Percentiles rank a stretch among this genome's conserved stretches.
These are phyloP conservation scores for Teleogryllus occipitalis DNA, from an alignment of 1,140 invertebrate genomes.

Conservation along the genomic window DNA sequence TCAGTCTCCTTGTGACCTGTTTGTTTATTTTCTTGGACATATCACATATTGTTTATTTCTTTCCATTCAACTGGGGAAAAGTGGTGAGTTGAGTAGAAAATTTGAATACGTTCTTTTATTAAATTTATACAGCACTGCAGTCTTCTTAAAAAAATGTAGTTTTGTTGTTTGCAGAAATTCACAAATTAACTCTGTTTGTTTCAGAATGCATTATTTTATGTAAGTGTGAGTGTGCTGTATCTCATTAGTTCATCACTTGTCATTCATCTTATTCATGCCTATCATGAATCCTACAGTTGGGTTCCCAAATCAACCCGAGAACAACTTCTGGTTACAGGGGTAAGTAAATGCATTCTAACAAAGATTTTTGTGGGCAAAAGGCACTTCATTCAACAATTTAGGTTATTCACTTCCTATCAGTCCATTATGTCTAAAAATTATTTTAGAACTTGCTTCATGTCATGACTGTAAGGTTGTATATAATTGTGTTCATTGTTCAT, in stretches of 20 bases:
- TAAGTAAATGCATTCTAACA: conserved; percentile 29
- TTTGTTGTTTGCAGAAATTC: not conserved
- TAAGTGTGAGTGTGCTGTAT: conserved; percentile 54
- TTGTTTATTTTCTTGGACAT: conserved; percentile 76
- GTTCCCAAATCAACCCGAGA: conserved; percentile 46
- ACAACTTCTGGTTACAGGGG: conserved; percentile 42
- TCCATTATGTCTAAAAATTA: no score
- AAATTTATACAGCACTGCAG: not conserved
- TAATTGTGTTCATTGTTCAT: no score
- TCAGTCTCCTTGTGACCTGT: conserved; percentile 70
- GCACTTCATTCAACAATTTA: no score
- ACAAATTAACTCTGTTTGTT: conserved; percentile 25
- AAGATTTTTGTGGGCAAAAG: no score
- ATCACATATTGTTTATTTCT: conserved; percentile 67
- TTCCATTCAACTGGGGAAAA: conserved; percentile 75
- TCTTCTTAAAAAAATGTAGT: not conserved
- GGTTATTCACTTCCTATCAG: no score
- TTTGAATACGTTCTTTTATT: not conserved
- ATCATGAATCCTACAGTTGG: conserved; percentile 52
- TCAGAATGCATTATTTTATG: conserved; percentile 54
- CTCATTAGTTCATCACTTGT: conserved; percentile 53
- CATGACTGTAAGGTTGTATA: no score
- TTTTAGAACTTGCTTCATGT: no score
- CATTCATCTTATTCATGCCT: conserved; percentile 51
- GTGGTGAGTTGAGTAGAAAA: conserved; percentile 48